Evolutionary conservation across 2,797 vertebrate species (phyloP).

Genomic region (Distichodus sexfasciatus): DNA sequence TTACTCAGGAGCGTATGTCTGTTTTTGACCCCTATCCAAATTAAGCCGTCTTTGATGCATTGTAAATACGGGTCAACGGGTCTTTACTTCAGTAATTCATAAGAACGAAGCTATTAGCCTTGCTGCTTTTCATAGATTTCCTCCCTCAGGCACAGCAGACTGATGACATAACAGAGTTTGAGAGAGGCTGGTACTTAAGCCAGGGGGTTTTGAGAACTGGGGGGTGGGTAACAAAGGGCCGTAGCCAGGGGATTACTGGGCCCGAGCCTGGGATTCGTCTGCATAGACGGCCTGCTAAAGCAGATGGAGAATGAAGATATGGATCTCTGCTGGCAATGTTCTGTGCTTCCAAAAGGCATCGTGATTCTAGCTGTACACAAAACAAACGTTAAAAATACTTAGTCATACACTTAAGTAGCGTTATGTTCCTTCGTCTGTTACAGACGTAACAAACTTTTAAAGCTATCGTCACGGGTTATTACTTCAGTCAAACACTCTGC

Average conservation of each 20-base stretch:
- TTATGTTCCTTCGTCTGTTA: background rate
- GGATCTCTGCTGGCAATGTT: background rate
- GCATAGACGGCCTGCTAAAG: background rate
- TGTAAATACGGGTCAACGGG: slow-evolving; percentile 10
- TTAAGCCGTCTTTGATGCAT: background rate
- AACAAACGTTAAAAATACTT: background rate
- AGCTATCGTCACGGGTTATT: background rate
- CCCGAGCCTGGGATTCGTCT: slow-evolving; percentile 3
- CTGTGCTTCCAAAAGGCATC: background rate
- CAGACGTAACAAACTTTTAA: background rate
- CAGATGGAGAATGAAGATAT: slow-evolving; percentile 11
- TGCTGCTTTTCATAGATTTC: background rate
- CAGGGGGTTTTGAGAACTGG: slow-evolving; percentile 1
- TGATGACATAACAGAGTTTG: slow-evolving; percentile 15
- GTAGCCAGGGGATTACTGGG: slow-evolving; percentile 14
- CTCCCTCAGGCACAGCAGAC: background rate
- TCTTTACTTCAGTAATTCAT: background rate
- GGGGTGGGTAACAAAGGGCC: background rate
- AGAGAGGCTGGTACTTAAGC: background rate
- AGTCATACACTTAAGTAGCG: too few relatives aligned
- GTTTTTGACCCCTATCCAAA: background rate
- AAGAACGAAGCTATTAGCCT: background rate
- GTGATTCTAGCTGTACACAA: background rate
- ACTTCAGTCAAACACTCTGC: background rate
- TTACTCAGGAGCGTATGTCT: too few relatives aligned